These are phyloP conservation scores for Falcunculus frontatus DNA, from an alignment of 2,113 vertebrate genomes.

Conservation along the genomic window DNA sequence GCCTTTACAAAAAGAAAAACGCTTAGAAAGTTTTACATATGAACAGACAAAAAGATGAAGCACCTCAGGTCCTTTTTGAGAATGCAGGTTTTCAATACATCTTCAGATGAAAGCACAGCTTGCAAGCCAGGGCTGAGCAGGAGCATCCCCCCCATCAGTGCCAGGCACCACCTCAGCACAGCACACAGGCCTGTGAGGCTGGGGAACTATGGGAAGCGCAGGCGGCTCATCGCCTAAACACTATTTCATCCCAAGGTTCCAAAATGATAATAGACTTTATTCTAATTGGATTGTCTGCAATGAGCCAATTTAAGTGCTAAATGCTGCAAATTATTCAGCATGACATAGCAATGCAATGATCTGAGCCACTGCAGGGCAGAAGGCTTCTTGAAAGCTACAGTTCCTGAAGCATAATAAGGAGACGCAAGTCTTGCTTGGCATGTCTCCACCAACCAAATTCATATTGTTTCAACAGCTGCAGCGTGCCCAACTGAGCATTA, in stretches of 20 bases:
- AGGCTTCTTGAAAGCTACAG: constrained; percentile 72
- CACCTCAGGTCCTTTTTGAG: background rate
- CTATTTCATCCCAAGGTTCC: constrained; percentile 79
- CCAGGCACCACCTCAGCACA: background rate
- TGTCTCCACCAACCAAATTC: constrained; percentile 55
- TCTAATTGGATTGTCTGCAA: constrained; percentile 86
- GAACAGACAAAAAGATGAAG: background rate
- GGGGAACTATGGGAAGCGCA: background rate
- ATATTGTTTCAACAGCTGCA: constrained; percentile 65
- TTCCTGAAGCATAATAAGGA: constrained; percentile 65
- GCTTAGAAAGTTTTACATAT: background rate
- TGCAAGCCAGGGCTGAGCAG: background rate
- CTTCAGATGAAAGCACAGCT: background rate
- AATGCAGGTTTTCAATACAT: background rate
- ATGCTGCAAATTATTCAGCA: constrained; percentile 88
- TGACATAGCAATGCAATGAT: constrained; percentile 86
- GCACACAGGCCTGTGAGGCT: background rate
- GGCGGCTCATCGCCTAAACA: constrained; percentile 60
- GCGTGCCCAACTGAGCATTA: constrained; percentile 36
- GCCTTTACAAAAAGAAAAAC: background rate
- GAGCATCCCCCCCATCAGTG: background rate
- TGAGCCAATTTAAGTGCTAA: constrained; percentile 88
- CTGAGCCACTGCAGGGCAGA: constrained; percentile 78
- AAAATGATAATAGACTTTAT: constrained; percentile 81
- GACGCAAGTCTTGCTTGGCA: constrained; percentile 53